Evolutionary conservation across 2,797 vertebrate genomes (phyloP).

Genomic region (Sebastes trivittatus): DNA sequence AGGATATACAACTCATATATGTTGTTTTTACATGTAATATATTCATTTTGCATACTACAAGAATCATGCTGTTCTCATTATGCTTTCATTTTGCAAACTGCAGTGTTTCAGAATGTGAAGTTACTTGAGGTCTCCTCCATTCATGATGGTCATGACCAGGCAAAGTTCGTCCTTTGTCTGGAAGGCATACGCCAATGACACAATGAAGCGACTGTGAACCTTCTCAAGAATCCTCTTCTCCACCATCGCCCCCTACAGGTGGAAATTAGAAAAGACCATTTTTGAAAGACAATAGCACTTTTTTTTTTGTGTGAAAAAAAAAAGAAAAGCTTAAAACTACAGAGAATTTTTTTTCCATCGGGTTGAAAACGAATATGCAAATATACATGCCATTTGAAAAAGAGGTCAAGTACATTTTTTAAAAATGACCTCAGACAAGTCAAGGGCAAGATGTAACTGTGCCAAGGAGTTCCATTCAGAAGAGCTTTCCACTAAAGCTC

Average conservation of each 20-base stretch:
- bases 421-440: slow-evolving; percentile 44
- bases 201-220: slow-evolving; percentile 90
- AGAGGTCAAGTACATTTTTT: slow-evolving; percentile 1
- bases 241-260: slow-evolving; percentile 85
- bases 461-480: slow-evolving; percentile 72
- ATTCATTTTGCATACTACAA: rapidly evolving
- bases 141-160: slow-evolving; percentile 95
- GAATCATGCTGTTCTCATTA: background rate
- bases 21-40: background rate
- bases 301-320: background rate
- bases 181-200: slow-evolving; percentile 89
- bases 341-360: background rate
- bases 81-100: background rate
- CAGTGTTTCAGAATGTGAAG: slow-evolving; percentile 53
- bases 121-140: slow-evolving; percentile 94
- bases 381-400: background rate
- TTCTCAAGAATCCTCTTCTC: slow-evolving; percentile 91
- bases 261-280: background rate
- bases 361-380: background rate
- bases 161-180: slow-evolving; percentile 90
- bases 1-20: background rate
- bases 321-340: background rate
- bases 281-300: background rate
- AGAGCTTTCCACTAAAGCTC: slow-evolving; percentile 76
- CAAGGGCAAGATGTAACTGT: slow-evolving; percentile 71